Conservation (phyloP, 2,797 vertebrate species). For the Hippopotamyrus pictus region DNA sequence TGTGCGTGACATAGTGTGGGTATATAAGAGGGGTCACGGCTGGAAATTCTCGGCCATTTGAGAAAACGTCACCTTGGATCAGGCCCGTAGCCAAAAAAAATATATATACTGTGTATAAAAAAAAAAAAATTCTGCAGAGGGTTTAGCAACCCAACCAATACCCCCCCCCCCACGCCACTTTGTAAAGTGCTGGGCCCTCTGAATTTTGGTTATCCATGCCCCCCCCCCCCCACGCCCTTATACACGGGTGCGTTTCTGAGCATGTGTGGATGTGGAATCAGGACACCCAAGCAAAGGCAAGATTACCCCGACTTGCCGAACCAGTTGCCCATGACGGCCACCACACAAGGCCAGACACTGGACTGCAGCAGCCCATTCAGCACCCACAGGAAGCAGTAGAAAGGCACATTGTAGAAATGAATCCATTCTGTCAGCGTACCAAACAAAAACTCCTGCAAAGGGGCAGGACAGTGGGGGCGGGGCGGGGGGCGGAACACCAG, state of each 20-base stretch:
- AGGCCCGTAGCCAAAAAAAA: neutral
- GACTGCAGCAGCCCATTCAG: slow-evolving; percentile 92
- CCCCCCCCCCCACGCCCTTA: neutral
- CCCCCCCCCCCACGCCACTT: neutral
- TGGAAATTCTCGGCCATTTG: neutral
- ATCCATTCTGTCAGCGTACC: slow-evolving; percentile 90
- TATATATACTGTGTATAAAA: too few species aligned
- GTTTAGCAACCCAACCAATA: neutral
- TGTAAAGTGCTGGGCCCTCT: neutral
- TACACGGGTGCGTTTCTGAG: neutral
- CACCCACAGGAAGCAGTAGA: slow-evolving; percentile 86
- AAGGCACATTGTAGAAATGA: slow-evolving; percentile 81
- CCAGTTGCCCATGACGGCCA: slow-evolving; percentile 97
- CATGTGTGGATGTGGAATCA: neutral
- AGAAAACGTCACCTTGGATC: neutral
- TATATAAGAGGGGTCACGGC: neutral
- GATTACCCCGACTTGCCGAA: slow-evolving; percentile 89
- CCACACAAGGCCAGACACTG: slow-evolving; percentile 92
- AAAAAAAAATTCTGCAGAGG: neutral
- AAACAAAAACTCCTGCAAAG: slow-evolving; percentile 78
- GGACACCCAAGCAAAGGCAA: neutral
- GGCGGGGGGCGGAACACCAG: neutral
- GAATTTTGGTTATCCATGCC: neutral
- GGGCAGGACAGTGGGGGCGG: neutral
- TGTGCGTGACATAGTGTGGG: neutral